Percentiles rank a stretch among this genome's conserved stretches.
These are phyloP conservation scores for Engystomops pustulosus DNA, from an alignment of 2,113 vertebrate genomes.

Conservation along the genomic window DNA sequence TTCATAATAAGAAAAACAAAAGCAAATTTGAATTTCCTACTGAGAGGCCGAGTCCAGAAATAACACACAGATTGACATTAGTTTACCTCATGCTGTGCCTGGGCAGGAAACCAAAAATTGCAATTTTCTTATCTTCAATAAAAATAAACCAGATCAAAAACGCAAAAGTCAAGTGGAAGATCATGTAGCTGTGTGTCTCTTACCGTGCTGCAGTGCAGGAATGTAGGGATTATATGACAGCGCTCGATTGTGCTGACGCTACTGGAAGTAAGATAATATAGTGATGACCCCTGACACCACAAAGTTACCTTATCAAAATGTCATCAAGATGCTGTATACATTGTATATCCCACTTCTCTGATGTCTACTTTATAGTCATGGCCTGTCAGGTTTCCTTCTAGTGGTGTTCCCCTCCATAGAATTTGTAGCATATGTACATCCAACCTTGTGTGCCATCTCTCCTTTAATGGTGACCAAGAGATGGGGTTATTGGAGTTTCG, in stretches of 20 bases:
- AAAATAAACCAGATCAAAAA: conserved; percentile 47
- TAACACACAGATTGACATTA: conserved; percentile 39
- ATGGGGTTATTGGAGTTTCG: too few species aligned
- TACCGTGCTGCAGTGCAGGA: neutral
- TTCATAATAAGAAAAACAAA: conserved; percentile 19
- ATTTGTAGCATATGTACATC: too few species aligned
- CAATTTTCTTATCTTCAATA: conserved; percentile 47
- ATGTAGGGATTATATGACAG: neutral
- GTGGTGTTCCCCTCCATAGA: too few species aligned
- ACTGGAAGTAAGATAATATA: neutral
- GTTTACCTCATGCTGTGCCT: conserved; percentile 18
- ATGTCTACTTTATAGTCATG: too few species aligned
- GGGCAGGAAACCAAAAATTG: conserved; percentile 29
- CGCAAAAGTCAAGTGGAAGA: neutral
- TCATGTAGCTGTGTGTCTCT: neutral
- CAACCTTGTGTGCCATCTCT: too few species aligned
- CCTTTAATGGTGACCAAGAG: too few species aligned
- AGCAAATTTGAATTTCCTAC: conserved; percentile 24
- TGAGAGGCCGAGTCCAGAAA: conserved; percentile 39
- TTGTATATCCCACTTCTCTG: neutral
- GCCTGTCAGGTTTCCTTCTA: too few species aligned
- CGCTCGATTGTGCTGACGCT: neutral
- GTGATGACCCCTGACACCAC: neutral
- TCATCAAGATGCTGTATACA: neutral
- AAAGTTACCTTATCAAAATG: neutral